phyloP scores from a whole-genome alignment of 2,797 vertebrate species.

The Petrocephalus schoutedeni region DNA sequence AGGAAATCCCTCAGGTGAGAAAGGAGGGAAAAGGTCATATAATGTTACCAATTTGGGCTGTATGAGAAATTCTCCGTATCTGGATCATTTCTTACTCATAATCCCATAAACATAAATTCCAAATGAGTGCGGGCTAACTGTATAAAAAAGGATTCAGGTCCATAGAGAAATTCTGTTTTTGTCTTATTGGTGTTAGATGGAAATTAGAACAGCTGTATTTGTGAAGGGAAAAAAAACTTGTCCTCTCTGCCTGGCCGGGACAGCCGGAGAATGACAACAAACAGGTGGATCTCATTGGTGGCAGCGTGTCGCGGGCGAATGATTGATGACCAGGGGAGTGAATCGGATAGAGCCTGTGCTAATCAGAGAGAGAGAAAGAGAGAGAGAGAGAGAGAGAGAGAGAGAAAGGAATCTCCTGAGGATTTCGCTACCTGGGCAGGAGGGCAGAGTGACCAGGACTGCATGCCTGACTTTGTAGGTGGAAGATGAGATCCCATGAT shows the following conservation, averaged over 20 bases:
- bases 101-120: neutral
- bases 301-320: constrained; percentile 48
- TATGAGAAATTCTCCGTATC: neutral
- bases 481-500: neutral
- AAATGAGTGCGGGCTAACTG: neutral
- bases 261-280: neutral
- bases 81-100: neutral
- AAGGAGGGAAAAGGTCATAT: constrained; percentile 7
- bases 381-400: too few relatives aligned
- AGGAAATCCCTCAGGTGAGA: neutral
- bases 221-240: neutral
- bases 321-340: constrained; percentile 48
- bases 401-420: constrained; percentile 41
- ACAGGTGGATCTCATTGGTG: neutral
- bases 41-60: neutral
- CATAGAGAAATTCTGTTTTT: neutral
- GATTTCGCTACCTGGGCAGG: constrained; percentile 37
- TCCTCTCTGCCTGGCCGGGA: neutral
- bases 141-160: neutral
- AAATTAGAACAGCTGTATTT: neutral
- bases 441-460: constrained; percentile 21
- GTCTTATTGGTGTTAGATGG: neutral
- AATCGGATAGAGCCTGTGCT: constrained; percentile 51
- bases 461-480: neutral
- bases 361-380: constrained; percentile 48